Evolutionary conservation across 2,888 invertebrate species (phyloP), one percentile per base, ranked within the genome.

Genomic region (Petrolisthes cinctipes): DNA sequence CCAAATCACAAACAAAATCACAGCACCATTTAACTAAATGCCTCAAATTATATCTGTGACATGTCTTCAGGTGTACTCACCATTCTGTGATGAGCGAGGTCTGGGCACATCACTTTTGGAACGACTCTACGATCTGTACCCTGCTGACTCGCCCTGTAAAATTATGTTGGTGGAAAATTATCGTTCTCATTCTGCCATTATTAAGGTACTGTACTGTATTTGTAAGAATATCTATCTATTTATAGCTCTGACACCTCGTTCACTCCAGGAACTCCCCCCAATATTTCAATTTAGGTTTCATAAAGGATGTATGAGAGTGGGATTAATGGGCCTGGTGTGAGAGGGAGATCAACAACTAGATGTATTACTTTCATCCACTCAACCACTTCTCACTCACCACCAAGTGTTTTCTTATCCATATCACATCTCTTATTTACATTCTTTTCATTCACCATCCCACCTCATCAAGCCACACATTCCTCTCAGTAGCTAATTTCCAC

Each of bases 141-240:
- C 96, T 0, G 93, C 94, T 4, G 94, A 94, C 90, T 96, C 95
- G 92, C 95, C 96, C 0, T 96, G 96, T 92, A 96, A 96, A 93
- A 95, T 97, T 89, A 94, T 96, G 91, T 93, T 97, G 0, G 96
- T 96, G 92, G 96, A 96, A 92, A 97, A 97, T 92, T 97, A 97
- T 92, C 94, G 97, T 80, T 96, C 97, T 0, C 97, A 97, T 92
- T 95, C 95, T 91, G 96, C 96, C 57, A 97, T 97, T 89, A 95
- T 97, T 37, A 94, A 95, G 92, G 93, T 93, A 91, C 88, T 86
- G 53, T 53, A 0, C 54, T 81, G 76, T n/a, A 3, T 9, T 14
- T 7, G 14, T 76, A 11, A 51, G 23, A 37, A 37, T 37, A 37
- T 37, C 37, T 37, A 37, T 37, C 37, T 37, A 37, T 37, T 37